phyloP scores from a whole-genome alignment of 2,113 vertebrate genomes.

The Platysteira castanea region DNA sequence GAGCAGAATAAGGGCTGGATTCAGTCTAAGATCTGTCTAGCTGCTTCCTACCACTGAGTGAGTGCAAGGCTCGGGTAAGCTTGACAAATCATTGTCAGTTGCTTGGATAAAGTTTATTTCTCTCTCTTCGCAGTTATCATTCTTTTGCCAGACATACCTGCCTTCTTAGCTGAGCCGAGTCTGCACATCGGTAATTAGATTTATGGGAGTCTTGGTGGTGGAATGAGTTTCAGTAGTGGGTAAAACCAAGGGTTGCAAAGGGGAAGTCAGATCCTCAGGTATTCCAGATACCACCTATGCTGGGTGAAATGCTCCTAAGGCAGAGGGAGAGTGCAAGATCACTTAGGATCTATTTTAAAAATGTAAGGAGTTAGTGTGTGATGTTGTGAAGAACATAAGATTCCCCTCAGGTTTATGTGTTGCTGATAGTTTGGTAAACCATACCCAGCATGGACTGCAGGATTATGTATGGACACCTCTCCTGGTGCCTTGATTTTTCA shows the following conservation, averaged over 20 bases:
- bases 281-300: not conserved
- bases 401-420: not conserved
- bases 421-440: not conserved
- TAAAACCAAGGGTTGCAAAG: not conserved
- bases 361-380: not conserved
- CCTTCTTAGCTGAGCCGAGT: not conserved
- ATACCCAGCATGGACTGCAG: not conserved
- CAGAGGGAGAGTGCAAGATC: not conserved
- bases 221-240: not conserved
- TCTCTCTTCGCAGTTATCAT: slow-evolving; percentile 6
- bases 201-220: not conserved
- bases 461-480: not conserved
- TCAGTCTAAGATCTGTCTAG: slow-evolving; percentile 11
- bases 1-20: slow-evolving; percentile 12
- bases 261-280: not conserved
- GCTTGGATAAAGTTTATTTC: slow-evolving; percentile 27
- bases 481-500: not conserved
- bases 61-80: slow-evolving; percentile 9
- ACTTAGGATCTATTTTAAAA: not conserved
- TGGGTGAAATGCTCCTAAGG: not conserved
- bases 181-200: not conserved
- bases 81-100: slow-evolving; percentile 49
- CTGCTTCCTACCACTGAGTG: slow-evolving; percentile 21
- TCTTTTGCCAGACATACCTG: slow-evolving; percentile 27
- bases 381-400: not conserved